A percentile compares a stretch with the other conserved stretches of the same genome.
phyloP scores from a whole-genome alignment of 2,113 vertebrate species.

The Ranitomeya imitator region DNA sequence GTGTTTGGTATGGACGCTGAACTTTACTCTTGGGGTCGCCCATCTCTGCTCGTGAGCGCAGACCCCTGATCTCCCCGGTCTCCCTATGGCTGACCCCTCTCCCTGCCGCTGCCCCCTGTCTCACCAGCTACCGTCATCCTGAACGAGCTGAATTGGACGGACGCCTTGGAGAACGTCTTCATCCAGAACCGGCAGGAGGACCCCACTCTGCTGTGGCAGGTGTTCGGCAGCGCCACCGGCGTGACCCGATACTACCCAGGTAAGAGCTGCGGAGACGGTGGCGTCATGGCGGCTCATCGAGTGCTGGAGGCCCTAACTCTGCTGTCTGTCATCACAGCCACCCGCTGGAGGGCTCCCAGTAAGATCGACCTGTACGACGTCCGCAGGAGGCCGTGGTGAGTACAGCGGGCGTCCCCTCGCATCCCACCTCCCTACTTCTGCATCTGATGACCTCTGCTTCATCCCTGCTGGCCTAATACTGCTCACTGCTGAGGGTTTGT shows the following conservation, averaged over 20 bases:
- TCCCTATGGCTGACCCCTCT: background rate
- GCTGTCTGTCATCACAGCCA: constrained; percentile 72
- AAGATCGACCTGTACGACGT: constrained; percentile 98
- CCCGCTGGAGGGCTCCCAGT: constrained; percentile 92
- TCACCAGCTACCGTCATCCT: constrained; percentile 88
- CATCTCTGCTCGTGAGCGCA: background rate
- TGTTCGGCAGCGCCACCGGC: constrained; percentile 94
- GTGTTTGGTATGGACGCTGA: too few species aligned
- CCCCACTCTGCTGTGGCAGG: constrained; percentile 94
- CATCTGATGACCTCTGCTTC: background rate
- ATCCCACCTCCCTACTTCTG: background rate
- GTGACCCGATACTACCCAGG: constrained; percentile 97
- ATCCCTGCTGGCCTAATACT: background rate
- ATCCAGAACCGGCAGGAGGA: constrained; percentile 91
- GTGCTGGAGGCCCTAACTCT: background rate
- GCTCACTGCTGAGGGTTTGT: background rate
- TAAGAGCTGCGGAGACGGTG: constrained; percentile 58
- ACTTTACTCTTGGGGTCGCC: too few species aligned
- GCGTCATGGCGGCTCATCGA: too few species aligned
- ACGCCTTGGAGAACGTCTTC: constrained; percentile 91
- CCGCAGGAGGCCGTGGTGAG: constrained; percentile 95
- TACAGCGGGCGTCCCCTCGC: background rate
- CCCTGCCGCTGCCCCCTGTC: constrained; percentile 21
- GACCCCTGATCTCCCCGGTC: background rate
- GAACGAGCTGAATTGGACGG: constrained; percentile 97